Evolutionary conservation across 2,888 invertebrate species (phyloP).

Genomic region (Phyllotreta cruciferae): DNA sequence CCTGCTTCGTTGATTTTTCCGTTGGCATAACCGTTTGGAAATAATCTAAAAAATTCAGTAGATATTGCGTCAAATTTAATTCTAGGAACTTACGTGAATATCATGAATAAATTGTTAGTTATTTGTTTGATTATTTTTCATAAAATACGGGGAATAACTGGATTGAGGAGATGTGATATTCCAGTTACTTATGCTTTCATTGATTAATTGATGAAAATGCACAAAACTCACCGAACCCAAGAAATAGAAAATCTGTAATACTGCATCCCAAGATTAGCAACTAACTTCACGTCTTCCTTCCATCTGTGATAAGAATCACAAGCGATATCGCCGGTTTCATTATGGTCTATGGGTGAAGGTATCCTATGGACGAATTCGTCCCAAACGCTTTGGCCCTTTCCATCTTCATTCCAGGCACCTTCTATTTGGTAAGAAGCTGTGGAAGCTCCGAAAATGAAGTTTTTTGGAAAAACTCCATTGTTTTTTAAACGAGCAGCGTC

Average conservation of each 20-base stretch:
- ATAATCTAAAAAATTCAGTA: too few species aligned
- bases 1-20: slow-evolving; percentile 60
- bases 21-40: slow-evolving; percentile 66
- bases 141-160: too few species aligned
- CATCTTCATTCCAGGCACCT: slow-evolving; percentile 58
- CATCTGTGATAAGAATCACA: slow-evolving; percentile 72
- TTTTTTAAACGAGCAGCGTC: too few species aligned
- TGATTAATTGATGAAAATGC: too few species aligned
- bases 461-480: slow-evolving; percentile 60
- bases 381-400: slow-evolving; percentile 62
- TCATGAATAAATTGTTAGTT: too few species aligned
- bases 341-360: slow-evolving; percentile 7
- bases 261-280: slow-evolving; percentile 64
- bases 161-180: too few species aligned
- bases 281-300: slow-evolving; percentile 66
- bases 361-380: slow-evolving; percentile 29
- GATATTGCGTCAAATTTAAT: too few species aligned
- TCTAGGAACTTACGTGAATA: too few species aligned
- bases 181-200: too few species aligned
- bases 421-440: slow-evolving; percentile 57
- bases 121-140: too few species aligned
- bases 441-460: slow-evolving; percentile 53
- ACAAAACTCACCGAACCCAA: slow-evolving; percentile 31
- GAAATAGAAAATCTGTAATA: slow-evolving; percentile 61
- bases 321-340: slow-evolving; percentile 67